phyloP scores from a whole-genome alignment of 1,140 invertebrate species.

The Zaprionus tsacasi region DNA sequence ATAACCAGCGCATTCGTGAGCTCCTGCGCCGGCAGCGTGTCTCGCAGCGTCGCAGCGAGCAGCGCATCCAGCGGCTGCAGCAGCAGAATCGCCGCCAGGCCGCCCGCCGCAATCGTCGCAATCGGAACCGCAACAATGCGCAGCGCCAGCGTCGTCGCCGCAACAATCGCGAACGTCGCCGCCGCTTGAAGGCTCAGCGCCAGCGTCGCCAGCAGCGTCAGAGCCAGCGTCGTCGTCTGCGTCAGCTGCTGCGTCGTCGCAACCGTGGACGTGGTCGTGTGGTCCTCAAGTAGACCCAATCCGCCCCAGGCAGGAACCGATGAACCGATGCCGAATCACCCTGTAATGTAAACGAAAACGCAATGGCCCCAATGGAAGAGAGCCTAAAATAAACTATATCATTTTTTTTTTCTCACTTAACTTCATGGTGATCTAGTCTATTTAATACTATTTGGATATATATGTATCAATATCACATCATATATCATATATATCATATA shows the following conservation, averaged over 20 bases:
- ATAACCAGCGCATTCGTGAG: conserved; percentile 57
- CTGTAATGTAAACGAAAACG: conserved; percentile 11
- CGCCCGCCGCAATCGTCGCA: conserved; percentile 42
- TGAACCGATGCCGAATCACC: conserved; percentile 2
- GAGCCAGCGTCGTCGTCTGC: conserved; percentile 49
- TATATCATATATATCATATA: no score
- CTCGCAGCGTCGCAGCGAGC: conserved; percentile 33
- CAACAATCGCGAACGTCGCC: conserved; percentile 30
- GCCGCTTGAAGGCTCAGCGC: conserved; percentile 44
- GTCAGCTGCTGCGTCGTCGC: conserved; percentile 46
- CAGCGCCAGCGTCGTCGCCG: conserved; percentile 58
- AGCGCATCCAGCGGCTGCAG: conserved; percentile 38
- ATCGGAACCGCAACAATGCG: conserved; percentile 14
- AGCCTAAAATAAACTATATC: conserved; percentile 30
- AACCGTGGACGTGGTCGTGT: conserved; percentile 17
- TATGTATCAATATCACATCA: no score
- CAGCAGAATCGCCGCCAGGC: conserved; percentile 35
- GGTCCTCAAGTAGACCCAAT: no score
- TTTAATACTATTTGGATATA: background rate
- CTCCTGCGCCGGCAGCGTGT: conserved; percentile 58
- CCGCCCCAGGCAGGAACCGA: background rate
- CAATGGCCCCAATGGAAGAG: conserved; percentile 27
- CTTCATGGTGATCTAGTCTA: no score
- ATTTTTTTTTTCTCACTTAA: conserved; percentile 15
- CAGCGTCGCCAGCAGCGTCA: conserved; percentile 44